These are phyloP conservation scores for Rhogogaster chlorosoma DNA, from an alignment of 2,888 invertebrate species.

Conservation along the genomic window DNA sequence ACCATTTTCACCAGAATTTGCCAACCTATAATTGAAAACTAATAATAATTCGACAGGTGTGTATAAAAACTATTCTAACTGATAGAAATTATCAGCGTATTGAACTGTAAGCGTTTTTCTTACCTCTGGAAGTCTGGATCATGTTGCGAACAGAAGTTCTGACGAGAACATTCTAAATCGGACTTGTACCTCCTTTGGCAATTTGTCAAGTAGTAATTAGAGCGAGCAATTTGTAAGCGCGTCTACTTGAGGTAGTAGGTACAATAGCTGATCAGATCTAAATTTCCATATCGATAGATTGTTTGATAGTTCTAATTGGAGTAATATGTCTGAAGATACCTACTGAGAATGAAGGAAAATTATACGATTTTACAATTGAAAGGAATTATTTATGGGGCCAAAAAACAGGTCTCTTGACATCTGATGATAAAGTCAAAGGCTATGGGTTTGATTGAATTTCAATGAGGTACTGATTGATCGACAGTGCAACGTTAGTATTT, in stretches of 20 bases:
- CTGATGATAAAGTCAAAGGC: not conserved
- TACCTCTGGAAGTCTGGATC: not conserved
- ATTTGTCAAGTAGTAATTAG: not conserved
- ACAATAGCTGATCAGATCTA: not conserved
- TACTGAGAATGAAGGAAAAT: not conserved
- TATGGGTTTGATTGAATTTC: not conserved
- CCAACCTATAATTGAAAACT: not conserved
- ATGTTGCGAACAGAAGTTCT: not conserved
- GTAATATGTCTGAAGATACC: not conserved
- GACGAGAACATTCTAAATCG: not conserved
- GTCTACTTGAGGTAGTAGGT: not conserved
- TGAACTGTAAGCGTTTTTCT: not conserved
- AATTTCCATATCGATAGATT: not conserved
- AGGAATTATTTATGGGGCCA: not conserved
- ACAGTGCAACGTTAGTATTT: not conserved
- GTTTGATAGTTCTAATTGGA: not conserved
- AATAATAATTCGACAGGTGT: not conserved
- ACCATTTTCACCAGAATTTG: not conserved
- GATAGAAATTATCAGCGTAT: not conserved
- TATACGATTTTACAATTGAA: not conserved
- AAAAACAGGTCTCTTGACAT: not conserved
- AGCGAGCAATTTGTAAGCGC: not conserved
- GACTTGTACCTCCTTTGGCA: not conserved
- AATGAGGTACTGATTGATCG: conserved; percentile 11
- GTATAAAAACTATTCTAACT: not conserved